These are phyloP conservation scores for Agraylea sexmaculata DNA, from an alignment of 1,140 invertebrate species.

Conservation along the genomic window DNA sequence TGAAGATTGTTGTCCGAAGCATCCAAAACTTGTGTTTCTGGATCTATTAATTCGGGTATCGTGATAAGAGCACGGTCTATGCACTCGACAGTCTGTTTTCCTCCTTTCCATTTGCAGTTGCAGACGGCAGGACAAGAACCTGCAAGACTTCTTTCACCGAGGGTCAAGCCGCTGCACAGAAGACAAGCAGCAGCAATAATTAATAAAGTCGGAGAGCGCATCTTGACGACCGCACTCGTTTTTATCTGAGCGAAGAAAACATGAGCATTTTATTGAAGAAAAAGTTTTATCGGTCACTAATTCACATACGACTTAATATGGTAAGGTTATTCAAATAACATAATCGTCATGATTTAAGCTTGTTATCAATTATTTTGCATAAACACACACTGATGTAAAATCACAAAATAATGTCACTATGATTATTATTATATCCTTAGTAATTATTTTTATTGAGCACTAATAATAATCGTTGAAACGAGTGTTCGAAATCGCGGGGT, in stretches of 20 bases:
- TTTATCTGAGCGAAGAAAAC: slow-evolving; percentile 6
- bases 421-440: no score
- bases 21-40: slow-evolving; percentile 81
- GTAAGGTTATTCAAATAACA: no score
- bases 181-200: slow-evolving; percentile 29
- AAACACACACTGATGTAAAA: no score
- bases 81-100: slow-evolving; percentile 84
- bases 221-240: not conserved
- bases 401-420: no score
- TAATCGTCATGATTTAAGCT: no score
- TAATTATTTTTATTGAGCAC: no score
- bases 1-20: slow-evolving; percentile 77
- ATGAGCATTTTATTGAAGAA: no score
- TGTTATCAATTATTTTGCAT: no score
- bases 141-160: slow-evolving; percentile 30
- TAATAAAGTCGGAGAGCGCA: slow-evolving; percentile 17
- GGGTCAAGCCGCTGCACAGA: slow-evolving; percentile 28
- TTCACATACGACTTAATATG: no score
- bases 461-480: no score
- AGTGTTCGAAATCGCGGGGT: no score
- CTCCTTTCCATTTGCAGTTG: slow-evolving; percentile 84
- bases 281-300: no score
- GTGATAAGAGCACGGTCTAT: slow-evolving; percentile 64
- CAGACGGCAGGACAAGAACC: slow-evolving; percentile 64
- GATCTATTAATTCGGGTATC: slow-evolving; percentile 70